Evolutionary conservation across 2,113 vertebrate genomes (phyloP).

Genomic region (Chlorodrepanis virens): DNA sequence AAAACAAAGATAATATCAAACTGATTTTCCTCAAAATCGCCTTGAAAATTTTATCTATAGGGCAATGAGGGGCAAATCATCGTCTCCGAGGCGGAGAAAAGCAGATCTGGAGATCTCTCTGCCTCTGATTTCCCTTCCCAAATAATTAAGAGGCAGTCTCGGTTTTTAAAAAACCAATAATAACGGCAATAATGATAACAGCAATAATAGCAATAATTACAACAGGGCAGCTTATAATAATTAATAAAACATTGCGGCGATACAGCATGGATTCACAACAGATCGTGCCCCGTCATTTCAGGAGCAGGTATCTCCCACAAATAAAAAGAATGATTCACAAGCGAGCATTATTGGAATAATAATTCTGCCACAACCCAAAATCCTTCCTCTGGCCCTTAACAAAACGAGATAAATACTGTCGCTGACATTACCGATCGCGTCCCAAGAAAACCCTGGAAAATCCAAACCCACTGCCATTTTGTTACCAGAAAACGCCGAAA

Average conservation of each 20-base stretch:
- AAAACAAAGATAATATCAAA: conserved; percentile 42
- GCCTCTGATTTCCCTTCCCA: not conserved
- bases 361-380: not conserved
- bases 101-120: not conserved
- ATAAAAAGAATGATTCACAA: conserved; percentile 19
- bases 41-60: not conserved
- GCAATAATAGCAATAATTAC: not conserved
- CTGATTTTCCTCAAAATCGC: not conserved
- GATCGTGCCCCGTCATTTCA: not conserved
- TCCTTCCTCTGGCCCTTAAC: not conserved
- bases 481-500: conserved; percentile 46
- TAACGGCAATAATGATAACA: not conserved
- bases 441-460: conserved; percentile 20
- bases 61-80: not conserved
- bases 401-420: not conserved
- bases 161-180: not conserved
- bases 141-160: not conserved
- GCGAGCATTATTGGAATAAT: not conserved
- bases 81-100: not conserved
- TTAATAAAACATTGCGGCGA: not conserved
- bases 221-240: not conserved
- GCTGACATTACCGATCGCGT: not conserved
- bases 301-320: conserved; percentile 29
- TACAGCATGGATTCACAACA: not conserved
- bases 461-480: conserved; percentile 61